Conservation (phyloP, 1,140 invertebrate species). For the Heliothis virescens region DNA sequence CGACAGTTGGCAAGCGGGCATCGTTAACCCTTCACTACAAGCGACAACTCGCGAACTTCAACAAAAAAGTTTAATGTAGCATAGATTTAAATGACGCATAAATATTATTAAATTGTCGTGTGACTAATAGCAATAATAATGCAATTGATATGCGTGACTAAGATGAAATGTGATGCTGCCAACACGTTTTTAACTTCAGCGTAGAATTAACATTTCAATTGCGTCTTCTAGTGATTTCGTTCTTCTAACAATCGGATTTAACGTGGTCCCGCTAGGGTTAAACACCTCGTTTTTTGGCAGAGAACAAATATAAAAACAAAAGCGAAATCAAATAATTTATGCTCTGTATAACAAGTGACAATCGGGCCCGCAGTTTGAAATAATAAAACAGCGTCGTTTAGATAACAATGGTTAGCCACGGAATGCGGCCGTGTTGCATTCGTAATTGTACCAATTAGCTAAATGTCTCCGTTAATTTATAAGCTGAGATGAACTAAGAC, state of each 20-base stretch:
- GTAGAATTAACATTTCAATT: conserved; percentile 23
- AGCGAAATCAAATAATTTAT: conserved; percentile 48
- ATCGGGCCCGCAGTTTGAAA: conserved; percentile 50
- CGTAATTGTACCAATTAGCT: conserved; percentile 76
- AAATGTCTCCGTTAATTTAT: conserved; percentile 66
- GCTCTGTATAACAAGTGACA: conserved; percentile 53
- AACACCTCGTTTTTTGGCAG: conserved; percentile 36
- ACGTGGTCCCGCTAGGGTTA: conserved; percentile 12
- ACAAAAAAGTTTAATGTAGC: conserved; percentile 18
- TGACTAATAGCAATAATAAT: background rate
- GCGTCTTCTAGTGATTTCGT: background rate
- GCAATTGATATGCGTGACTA: background rate
- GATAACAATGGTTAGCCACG: conserved; percentile 53
- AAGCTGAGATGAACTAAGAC: conserved; percentile 55
- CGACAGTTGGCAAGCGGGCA: conserved; percentile 42
- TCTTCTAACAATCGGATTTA: background rate
- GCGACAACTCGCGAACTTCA: conserved; percentile 16
- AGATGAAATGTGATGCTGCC: background rate
- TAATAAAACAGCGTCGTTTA: conserved; percentile 55
- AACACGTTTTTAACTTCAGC: conserved; percentile 3
- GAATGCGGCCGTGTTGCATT: conserved; percentile 67
- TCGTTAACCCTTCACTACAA: conserved; percentile 38
- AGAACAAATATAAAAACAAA: conserved; percentile 41
- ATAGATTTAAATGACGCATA: conserved; percentile 12
- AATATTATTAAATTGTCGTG: conserved; percentile 2